Conservation (phyloP, 2,888 invertebrate species). For the Chrysotoxum bicinctum region DNA sequence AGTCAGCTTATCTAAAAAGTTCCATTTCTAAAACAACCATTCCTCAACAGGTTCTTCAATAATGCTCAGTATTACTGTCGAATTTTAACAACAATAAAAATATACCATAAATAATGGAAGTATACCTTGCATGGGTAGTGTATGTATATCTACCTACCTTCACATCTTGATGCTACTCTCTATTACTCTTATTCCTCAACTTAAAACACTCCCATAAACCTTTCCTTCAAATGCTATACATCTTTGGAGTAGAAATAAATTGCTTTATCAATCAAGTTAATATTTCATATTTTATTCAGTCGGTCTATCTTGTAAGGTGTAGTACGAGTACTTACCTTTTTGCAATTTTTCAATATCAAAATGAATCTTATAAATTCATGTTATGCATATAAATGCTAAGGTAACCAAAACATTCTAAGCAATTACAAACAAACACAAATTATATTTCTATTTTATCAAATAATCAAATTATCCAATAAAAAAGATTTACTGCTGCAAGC, state of each 20-base stretch:
- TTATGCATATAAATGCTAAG: neutral
- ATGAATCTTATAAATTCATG: slow-evolving; percentile 14
- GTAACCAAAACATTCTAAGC: neutral
- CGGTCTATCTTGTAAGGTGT: neutral
- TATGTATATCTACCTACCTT: too few relatives aligned
- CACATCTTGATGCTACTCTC: neutral
- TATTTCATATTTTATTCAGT: slow-evolving; percentile 9
- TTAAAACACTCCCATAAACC: neutral
- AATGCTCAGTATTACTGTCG: too few relatives aligned
- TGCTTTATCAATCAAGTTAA: slow-evolving; percentile 10
- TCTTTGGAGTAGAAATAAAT: neutral
- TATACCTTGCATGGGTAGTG: too few relatives aligned
- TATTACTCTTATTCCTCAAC: neutral
- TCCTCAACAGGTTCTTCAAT: too few relatives aligned
- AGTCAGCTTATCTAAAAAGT: too few relatives aligned
- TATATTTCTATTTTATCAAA: slow-evolving; percentile 13
- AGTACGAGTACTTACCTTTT: neutral
- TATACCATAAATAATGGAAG: too few relatives aligned
- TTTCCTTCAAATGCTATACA: neutral
- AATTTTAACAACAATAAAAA: too few relatives aligned
- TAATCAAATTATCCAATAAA: slow-evolving; percentile 51
- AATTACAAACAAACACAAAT: neutral
- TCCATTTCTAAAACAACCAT: too few relatives aligned
- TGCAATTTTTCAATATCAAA: neutral
- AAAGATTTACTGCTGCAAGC: slow-evolving; percentile 36